Conservation (phyloP, 2,888 invertebrate species). For the Eupithecia centaureata region DNA sequence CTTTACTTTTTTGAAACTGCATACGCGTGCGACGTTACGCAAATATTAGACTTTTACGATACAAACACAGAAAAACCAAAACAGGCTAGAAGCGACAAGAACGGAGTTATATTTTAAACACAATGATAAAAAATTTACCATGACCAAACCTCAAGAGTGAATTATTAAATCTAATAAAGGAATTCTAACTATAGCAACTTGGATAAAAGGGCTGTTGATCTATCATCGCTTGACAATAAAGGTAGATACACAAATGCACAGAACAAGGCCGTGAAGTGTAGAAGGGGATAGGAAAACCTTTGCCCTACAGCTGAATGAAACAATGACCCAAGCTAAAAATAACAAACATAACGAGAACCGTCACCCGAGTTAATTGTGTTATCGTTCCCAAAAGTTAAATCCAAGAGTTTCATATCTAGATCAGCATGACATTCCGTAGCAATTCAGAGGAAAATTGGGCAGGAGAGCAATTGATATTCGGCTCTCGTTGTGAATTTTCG, state of each 20-base stretch:
- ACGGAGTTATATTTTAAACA: neutral
- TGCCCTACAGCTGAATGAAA: neutral
- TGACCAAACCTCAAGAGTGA: neutral
- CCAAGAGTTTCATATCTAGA: slow-evolving; percentile 20
- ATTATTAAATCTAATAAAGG: neutral
- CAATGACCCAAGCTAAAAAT: neutral
- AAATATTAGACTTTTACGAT: slow-evolving; percentile 66
- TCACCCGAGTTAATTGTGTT: slow-evolving; percentile 5
- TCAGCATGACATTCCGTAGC: slow-evolving; percentile 66
- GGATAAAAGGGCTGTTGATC: neutral
- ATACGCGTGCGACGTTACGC: slow-evolving; percentile 61
- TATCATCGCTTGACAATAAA: neutral
- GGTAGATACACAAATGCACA: neutral
- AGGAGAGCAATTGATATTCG: slow-evolving; percentile 78
- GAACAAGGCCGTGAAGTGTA: neutral
- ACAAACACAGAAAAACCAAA: slow-evolving; percentile 28
- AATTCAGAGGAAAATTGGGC: slow-evolving; percentile 78
- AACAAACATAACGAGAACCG: neutral
- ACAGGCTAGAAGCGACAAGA: neutral
- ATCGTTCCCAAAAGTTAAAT: neutral
- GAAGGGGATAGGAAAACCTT: neutral
- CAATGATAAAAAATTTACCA: neutral
- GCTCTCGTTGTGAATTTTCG: slow-evolving; percentile 76
- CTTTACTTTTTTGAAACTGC: slow-evolving; percentile 62
- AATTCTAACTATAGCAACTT: neutral